Conservation (phyloP, 2,113 vertebrate species). For the Fulmarus glacialis region DNA sequence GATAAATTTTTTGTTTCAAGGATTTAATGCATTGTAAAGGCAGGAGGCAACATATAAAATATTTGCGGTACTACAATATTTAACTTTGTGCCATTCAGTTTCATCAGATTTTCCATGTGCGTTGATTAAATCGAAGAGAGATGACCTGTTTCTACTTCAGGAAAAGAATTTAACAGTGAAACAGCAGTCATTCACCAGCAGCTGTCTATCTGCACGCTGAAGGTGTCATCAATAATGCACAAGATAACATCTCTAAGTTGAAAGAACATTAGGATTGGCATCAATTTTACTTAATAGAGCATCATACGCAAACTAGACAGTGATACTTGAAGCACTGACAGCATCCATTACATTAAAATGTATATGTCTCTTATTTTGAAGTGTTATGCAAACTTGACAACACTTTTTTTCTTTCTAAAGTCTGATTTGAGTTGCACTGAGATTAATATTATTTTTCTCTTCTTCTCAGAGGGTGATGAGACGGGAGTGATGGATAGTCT, state of each 20-base stretch:
- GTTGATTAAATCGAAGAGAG: slow-evolving; percentile 29
- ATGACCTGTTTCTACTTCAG: slow-evolving; percentile 37
- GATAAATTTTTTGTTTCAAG: neutral
- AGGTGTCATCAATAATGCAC: slow-evolving; percentile 59
- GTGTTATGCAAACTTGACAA: slow-evolving; percentile 23
- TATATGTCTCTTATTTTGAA: slow-evolving; percentile 6
- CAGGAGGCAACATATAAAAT: neutral
- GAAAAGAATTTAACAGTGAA: neutral
- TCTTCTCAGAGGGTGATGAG: slow-evolving; percentile 91
- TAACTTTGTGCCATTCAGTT: slow-evolving; percentile 6
- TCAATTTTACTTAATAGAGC: slow-evolving; percentile 57
- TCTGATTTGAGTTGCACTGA: slow-evolving; percentile 43
- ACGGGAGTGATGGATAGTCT: slow-evolving; percentile 98
- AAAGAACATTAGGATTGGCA: slow-evolving; percentile 32
- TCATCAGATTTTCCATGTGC: neutral
- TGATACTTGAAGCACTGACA: slow-evolving; percentile 35
- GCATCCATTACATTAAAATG: neutral
- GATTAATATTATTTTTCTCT: slow-evolving; percentile 52
- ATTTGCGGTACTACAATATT: neutral
- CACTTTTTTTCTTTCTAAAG: neutral
- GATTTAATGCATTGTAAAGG: neutral
- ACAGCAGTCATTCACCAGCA: slow-evolving; percentile 40
- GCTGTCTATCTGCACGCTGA: slow-evolving; percentile 58
- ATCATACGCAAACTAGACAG: slow-evolving; percentile 45
- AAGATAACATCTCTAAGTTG: slow-evolving; percentile 48